Conservation (phyloP, 2,113 vertebrate genomes). For the Chroicocephalus ridibundus region DNA sequence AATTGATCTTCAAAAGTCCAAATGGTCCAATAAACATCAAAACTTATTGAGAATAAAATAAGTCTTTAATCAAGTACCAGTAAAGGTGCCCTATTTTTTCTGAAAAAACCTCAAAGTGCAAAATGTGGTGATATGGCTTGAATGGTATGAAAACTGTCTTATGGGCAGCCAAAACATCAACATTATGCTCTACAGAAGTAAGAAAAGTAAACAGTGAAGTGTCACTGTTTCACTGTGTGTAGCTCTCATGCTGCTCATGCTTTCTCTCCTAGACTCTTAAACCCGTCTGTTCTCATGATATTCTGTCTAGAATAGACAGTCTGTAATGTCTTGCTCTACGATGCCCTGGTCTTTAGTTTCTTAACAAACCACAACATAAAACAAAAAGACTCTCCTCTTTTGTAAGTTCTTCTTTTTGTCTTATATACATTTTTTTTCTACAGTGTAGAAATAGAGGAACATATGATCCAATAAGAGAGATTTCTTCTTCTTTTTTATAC, state of each 20-base stretch:
- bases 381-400: background rate
- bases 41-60: background rate
- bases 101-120: background rate
- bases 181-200: background rate
- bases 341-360: background rate
- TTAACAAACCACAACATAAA: background rate
- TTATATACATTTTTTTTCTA: background rate
- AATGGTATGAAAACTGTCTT: background rate
- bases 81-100: background rate
- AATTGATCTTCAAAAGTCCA: background rate
- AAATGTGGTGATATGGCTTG: background rate
- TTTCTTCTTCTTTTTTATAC: too few species aligned
- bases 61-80: background rate
- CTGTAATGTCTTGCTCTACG: background rate
- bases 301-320: background rate
- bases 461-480: background rate
- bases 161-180: background rate
- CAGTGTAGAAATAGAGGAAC: background rate
- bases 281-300: rapidly evolving
- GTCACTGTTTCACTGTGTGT: background rate
- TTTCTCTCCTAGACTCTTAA: background rate
- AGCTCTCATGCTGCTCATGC: background rate
- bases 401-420: background rate
- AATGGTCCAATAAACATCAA: background rate
- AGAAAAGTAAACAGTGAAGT: background rate